Percentiles rank a stretch among this genome's conserved stretches.
phyloP scores from a whole-genome alignment of 2,888 invertebrate species.

The Heterodera filipjevi region DNA sequence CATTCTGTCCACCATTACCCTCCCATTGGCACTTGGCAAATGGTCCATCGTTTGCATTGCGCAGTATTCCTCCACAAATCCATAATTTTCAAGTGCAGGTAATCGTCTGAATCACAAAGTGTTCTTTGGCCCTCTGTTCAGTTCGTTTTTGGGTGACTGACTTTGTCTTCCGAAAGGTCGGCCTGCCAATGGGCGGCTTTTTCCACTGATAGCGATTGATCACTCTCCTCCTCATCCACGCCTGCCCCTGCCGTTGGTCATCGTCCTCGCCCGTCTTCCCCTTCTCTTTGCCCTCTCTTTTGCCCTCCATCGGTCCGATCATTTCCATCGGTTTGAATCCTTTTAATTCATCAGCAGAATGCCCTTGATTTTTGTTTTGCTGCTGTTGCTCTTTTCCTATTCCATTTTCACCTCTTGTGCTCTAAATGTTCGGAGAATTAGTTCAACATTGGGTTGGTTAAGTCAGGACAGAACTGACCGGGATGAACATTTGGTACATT shows the following conservation, averaged over 20 bases:
- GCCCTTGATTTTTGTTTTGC: neutral
- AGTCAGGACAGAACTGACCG: neutral
- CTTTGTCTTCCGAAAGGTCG: slow-evolving; percentile 9
- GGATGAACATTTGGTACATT: neutral
- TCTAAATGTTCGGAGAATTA: neutral
- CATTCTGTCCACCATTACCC: slow-evolving; percentile 52
- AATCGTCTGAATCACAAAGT: slow-evolving; percentile 9
- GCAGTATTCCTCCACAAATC: neutral
- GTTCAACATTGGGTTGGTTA: neutral
- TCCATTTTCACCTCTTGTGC: neutral
- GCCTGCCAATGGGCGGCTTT: slow-evolving; percentile 14
- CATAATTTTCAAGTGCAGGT: slow-evolving; percentile 6
- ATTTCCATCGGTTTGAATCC: neutral
- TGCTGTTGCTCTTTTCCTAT: neutral
- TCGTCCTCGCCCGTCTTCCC: neutral
- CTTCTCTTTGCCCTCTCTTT: neutral
- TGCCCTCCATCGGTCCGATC: neutral
- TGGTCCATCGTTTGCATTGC: neutral
- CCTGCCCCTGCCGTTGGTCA: neutral
- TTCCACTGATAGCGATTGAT: slow-evolving; percentile 11
- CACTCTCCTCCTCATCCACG: neutral
- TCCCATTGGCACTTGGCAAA: slow-evolving; percentile 48
- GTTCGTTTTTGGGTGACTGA: neutral
- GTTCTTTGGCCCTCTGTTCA: neutral
- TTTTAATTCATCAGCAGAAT: slow-evolving; percentile 2